Percentiles rank a stretch among this genome's conserved stretches.
Evolutionary conservation across 2,113 vertebrate species (phyloP).

Genomic region (Corythaixoides concolor): DNA sequence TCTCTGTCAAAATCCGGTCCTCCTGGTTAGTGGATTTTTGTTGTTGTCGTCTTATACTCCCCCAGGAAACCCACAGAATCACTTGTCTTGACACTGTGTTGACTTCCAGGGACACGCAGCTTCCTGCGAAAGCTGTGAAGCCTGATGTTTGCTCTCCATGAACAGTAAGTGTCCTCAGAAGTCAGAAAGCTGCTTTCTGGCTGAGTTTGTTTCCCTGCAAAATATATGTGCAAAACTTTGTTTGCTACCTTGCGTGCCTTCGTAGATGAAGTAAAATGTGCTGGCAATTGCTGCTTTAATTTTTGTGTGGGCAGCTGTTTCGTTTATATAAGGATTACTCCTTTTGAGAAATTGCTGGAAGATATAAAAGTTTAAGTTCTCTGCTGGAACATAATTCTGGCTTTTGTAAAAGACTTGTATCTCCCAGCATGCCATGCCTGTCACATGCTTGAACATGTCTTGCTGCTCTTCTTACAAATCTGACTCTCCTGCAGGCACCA

Average conservation of each 20-base stretch:
- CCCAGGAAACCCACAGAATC: slow-evolving; percentile 3
- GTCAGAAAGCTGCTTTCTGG: background rate
- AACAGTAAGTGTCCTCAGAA: background rate
- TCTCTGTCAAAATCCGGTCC: slow-evolving; percentile 52
- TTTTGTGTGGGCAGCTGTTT: slow-evolving; percentile 35
- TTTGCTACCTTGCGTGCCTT: background rate
- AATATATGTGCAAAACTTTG: background rate
- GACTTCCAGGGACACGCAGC: background rate
- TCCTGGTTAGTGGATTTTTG: slow-evolving; percentile 17
- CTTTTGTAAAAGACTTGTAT: background rate
- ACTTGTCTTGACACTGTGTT: background rate
- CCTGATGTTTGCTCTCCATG: background rate
- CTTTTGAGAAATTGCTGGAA: background rate
- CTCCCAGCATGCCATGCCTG: background rate
- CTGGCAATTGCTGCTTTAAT: slow-evolving; percentile 24
- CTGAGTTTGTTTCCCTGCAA: slow-evolving; percentile 6
- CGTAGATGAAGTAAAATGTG: background rate
- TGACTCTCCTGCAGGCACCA: background rate
- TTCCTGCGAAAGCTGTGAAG: background rate
- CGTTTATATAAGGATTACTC: background rate
- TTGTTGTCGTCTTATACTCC: background rate
- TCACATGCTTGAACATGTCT: background rate
- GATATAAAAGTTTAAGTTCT: slow-evolving; percentile 9
- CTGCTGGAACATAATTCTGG: background rate
- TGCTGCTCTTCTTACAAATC: background rate